Base-by-base conservation (phyloP, 2,888 invertebrate species). In the Aricia artaxerxes region DNA sequence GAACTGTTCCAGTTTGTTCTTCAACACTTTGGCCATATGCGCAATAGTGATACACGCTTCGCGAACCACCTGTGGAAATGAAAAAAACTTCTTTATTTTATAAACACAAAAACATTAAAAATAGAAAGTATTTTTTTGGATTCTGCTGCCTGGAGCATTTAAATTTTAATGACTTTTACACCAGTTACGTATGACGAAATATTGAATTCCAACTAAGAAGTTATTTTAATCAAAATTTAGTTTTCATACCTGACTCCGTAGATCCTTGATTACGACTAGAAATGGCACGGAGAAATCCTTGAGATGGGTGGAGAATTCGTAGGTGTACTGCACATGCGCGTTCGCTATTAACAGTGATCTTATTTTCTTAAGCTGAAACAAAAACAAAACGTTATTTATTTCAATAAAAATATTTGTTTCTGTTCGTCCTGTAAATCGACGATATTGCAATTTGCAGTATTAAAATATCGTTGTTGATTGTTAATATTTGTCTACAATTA, bases 1-100 rank as follows among this genome's bases (percentile, higher is more conserved):
- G 92, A 98, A 97, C 87, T 97, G 97, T 84, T 99, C 99, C 80
- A 94, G 79, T 89, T 97, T 98, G 85, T 95, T 96, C 80, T 97
- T 97, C 79, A 99, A 90, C 78, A 96, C 96, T 91, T 98, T 98
- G 77, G 98, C 97, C 93, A 99, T 96, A 93, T 97, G 99, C 69
- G 99, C 98, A 85, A 99, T 96, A 0, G 99, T 98, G 81, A 99
- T 97, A 88, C 99, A 99, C 1, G 98, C 98, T 90, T 99, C 99
- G 77, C 99, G 96, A 0, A 99, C 99, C 81, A 99, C 98, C 94
- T 96, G 95, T 0, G 78, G 69, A 16, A n/a, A 35, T 69, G 35
- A 64, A 31, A 31, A 24, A 40, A 9, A 44, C 44, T 44, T 44
- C 0, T 4, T 44, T 44, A 0, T 44, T 7, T 2, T 7, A 9